A percentile compares a stretch with the other conserved stretches of the same genome.
These are phyloP conservation scores for Cercopithecus petaurista DNA, from an alignment of 2,797 vertebrate species.

Conservation along the genomic window DNA sequence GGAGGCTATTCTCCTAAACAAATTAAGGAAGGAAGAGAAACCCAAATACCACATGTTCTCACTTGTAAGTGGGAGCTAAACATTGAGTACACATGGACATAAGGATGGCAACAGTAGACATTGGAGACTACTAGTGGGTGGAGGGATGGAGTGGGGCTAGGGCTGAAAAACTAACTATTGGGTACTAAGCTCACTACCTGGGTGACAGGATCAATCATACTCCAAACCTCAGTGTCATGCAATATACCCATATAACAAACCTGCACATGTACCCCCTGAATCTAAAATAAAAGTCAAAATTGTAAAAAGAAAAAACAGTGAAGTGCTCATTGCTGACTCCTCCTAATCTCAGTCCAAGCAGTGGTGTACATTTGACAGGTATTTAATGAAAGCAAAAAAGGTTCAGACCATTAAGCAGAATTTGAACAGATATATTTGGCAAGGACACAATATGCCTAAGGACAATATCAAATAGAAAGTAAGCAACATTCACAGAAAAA, in stretches of 20 bases:
- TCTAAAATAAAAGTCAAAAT: background rate
- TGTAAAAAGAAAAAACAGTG: background rate
- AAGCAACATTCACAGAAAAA: background rate
- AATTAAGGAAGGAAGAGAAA: background rate
- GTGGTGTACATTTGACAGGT: too few relatives aligned
- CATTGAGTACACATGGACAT: background rate
- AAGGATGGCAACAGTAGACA: background rate
- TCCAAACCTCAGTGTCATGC: background rate
- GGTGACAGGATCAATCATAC: background rate
- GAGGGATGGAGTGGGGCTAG: background rate
- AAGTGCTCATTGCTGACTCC: background rate
- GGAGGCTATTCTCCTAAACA: background rate
- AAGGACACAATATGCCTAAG: background rate
- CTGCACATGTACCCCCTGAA: background rate
- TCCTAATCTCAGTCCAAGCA: background rate
- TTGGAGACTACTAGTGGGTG: background rate
- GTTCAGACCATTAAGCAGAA: background rate
- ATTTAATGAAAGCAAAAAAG: conserved; percentile 19
- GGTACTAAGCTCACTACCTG: background rate
- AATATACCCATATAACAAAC: background rate
- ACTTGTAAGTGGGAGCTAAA: background rate
- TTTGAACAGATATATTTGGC: background rate
- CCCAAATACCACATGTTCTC: background rate
- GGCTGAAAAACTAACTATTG: background rate
- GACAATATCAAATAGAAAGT: background rate